A percentile compares a stretch with the other conserved stretches of the same genome.
Evolutionary conservation across 2,113 vertebrate genomes (phyloP).

Genomic region (Leuciscus idus): DNA sequence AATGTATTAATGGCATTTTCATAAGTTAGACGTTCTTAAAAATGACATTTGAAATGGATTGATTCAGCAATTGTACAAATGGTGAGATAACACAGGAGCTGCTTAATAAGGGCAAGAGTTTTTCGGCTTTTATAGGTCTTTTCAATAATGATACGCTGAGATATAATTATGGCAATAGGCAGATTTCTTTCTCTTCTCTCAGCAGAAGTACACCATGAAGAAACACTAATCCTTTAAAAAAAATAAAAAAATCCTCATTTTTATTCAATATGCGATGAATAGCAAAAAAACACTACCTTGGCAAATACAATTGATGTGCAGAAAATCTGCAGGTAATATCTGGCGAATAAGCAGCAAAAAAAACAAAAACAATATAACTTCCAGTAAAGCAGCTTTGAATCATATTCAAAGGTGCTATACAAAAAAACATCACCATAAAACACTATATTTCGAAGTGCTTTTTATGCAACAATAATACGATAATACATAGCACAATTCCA

Average conservation of each 20-base stretch:
- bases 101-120: constrained; percentile 31
- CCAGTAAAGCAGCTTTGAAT: background rate
- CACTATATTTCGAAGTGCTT: background rate
- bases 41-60: constrained; percentile 42
- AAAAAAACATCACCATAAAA: background rate
- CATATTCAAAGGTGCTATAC: background rate
- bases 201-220: background rate
- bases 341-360: background rate
- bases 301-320: background rate
- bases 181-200: constrained; percentile 9
- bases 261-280: background rate
- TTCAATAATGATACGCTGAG: constrained; percentile 38
- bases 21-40: constrained; percentile 34
- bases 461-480: background rate
- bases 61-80: constrained; percentile 43
- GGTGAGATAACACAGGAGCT: constrained; percentile 34
- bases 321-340: background rate
- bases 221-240: constrained; percentile 5
- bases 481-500: background rate
- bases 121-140: constrained; percentile 39
- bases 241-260: too few species aligned
- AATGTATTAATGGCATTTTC: constrained; percentile 41
- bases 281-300: background rate
- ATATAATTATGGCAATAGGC: constrained; percentile 26
- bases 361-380: background rate